Base-by-base conservation (phyloP, 1,140 invertebrate species). In the Euschistus heros region DNA sequence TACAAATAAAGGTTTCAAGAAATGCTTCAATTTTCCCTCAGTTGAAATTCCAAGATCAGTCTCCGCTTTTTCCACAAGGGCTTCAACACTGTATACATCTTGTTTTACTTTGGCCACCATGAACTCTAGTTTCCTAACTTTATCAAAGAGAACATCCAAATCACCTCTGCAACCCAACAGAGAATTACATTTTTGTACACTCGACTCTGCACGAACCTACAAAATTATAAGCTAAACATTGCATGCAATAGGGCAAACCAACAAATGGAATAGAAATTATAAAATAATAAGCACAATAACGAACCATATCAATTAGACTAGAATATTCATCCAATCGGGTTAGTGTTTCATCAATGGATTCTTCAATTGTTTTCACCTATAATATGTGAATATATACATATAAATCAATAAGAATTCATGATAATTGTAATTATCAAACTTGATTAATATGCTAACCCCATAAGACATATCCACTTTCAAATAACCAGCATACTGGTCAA, bases 301-400 rank as follows among this genome's bases (percentile, higher is more conserved):
- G 75, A 20, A 80, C 73, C 71, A 80, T 77, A 70, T 78, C 75
- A 26, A 79, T 67, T 2, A 79, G 74, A 71, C 76, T 78, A 8
- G 74, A 73, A 62, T 79, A 71, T 70, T 79, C 78, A 71, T 80
- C 78, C 8, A 80, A 70, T 68, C 78, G 74, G 24, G 77, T 80
- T 50, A 79, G 71, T 75, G 79, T 78, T 66, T 78, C 79, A 65
- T 80, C 78, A 47, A 80, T 76, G 54, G 76, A 73, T 73, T 78
- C 74, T 73, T 79, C 77, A 22, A 79, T 71, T 17, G 74, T 75
- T 72, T 77, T 73, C 63, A 79, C 75, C 69, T 67, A 65, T n/a
- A 44, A 59, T 52, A 54, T 2, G 22, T 4, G 24, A 59, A 65
- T 26, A 46, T 30, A 17, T 54, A 15, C n/a, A n/a, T 26, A 54